Evolutionary conservation across 2,888 invertebrate genomes (phyloP).

Genomic region (Dolichomitus sp.): DNA sequence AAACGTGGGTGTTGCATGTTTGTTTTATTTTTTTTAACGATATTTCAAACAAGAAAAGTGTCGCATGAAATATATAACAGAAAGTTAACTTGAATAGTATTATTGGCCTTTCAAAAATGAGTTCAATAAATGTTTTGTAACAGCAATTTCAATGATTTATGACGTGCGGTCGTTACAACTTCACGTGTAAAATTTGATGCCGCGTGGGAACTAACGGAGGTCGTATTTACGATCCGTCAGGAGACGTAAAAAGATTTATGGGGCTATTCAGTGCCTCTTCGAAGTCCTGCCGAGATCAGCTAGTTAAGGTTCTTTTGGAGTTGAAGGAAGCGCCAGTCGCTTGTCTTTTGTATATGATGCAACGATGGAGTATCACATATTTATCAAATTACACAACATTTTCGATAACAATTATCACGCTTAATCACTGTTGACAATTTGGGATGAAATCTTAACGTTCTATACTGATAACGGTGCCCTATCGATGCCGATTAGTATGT

Average conservation of each 20-base stretch:
- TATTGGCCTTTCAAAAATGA: neutral
- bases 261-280: neutral
- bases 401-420: neutral
- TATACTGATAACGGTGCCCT: conserved; percentile 12
- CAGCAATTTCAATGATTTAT: neutral
- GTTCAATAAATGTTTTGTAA: neutral
- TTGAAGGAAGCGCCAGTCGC: neutral
- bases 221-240: neutral
- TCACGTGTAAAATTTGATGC: neutral
- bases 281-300: neutral
- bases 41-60: too few species aligned
- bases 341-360: neutral
- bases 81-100: too few species aligned
- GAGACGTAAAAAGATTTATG: neutral
- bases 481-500: conserved; percentile 12
- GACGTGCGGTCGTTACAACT: neutral
- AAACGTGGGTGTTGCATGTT: conserved; percentile 80
- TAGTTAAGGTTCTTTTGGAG: neutral
- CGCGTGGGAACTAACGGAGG: neutral
- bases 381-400: neutral
- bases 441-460: neutral
- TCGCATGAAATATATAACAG: neutral
- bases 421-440: neutral
- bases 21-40: conserved; percentile 44
- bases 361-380: neutral